These are phyloP conservation scores for Hyperoodon ampullatus DNA, from an alignment of 2,113 vertebrate genomes.

Conservation along the genomic window DNA sequence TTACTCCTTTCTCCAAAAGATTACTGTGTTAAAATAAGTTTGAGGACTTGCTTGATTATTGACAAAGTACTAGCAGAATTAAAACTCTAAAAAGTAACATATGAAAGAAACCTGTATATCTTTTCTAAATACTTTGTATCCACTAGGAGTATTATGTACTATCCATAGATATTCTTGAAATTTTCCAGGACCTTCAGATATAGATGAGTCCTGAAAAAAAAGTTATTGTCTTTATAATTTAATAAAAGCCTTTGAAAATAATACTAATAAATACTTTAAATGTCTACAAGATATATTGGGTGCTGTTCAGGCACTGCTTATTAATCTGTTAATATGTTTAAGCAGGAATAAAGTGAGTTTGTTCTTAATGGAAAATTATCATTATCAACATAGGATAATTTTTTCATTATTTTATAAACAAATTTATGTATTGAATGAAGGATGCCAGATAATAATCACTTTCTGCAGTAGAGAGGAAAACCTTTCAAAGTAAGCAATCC, in stretches of 20 bases:
- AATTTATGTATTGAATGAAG: not conserved
- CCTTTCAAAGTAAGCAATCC: not conserved
- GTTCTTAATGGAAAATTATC: not conserved
- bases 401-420: not conserved
- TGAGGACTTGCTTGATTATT: not conserved
- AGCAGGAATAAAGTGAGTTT: not conserved
- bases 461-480: not conserved
- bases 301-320: not conserved
- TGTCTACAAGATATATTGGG: not conserved
- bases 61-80: not conserved
- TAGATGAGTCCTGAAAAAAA: not conserved
- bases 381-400: not conserved
- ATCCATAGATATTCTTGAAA: not conserved
- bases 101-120: not conserved
- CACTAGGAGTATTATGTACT: not conserved
- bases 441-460: not conserved
- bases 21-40: not conserved
- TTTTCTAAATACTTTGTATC: not conserved
- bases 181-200: not conserved
- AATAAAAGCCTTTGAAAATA: not conserved
- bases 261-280: not conserved
- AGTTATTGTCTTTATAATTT: not conserved
- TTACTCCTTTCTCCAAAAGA: not conserved
- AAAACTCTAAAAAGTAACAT: not conserved
- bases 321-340: not conserved